A percentile compares a stretch with the other conserved stretches of the same genome.
phyloP scores from a whole-genome alignment of 2,113 vertebrate genomes.

The Cynoglossus semilaevis region DNA sequence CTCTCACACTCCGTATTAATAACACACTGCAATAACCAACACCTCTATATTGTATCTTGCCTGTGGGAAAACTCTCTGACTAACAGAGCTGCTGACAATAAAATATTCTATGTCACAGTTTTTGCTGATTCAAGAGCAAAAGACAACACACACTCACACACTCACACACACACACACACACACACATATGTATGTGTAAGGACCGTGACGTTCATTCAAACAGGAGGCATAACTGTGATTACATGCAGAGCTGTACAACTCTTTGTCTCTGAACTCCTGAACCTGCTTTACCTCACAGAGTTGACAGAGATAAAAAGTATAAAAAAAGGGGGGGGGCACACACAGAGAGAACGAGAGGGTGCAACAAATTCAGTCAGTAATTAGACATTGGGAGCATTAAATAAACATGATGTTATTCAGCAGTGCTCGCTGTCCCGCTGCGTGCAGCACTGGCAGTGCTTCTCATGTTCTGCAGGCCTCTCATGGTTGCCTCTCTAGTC shows the following conservation, averaged over 20 bases:
- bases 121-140: conserved; percentile 43
- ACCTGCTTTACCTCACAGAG: conserved; percentile 50
- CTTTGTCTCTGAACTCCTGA: conserved; percentile 74
- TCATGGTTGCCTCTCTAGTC: conserved; percentile 33
- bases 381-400: conserved; percentile 72
- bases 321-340: conserved; percentile 37
- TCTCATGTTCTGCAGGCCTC: conserved; percentile 47
- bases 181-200: neutral
- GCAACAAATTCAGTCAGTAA: conserved; percentile 65
- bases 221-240: neutral
- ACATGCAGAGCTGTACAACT: neutral
- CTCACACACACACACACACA: neutral
- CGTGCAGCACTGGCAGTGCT: conserved; percentile 14
- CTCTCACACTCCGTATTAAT: no score
- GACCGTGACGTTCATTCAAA: conserved; percentile 19
- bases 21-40: no score
- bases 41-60: no score
- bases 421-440: conserved; percentile 18
- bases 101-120: conserved; percentile 38
- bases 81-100: conserved; percentile 52
- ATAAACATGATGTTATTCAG: conserved; percentile 72
- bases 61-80: neutral
- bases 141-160: conserved; percentile 13
- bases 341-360: conserved; percentile 35
- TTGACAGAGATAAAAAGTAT: conserved; percentile 31